These are phyloP conservation scores for Protomyctophum bolini DNA, from an alignment of 2,113 vertebrate species.

Conservation along the genomic window DNA sequence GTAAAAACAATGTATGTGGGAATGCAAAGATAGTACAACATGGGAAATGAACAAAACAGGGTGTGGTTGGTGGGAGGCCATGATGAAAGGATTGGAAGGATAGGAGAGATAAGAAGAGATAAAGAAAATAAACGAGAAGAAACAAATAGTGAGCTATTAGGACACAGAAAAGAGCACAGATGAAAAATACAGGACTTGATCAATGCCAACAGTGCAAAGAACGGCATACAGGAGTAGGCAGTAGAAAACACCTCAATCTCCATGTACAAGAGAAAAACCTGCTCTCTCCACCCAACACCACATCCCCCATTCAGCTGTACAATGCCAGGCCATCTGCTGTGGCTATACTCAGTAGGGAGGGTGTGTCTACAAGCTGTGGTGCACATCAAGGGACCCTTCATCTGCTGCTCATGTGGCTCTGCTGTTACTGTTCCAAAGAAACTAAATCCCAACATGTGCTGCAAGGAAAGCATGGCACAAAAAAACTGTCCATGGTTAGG, in stretches of 20 bases:
- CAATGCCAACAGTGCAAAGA: slow-evolving; percentile 5
- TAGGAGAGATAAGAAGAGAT: slow-evolving; percentile 44
- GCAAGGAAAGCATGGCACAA: slow-evolving; percentile 16
- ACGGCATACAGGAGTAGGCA: slow-evolving; percentile 5
- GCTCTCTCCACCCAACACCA: slow-evolving; percentile 28
- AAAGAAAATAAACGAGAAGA: slow-evolving; percentile 38
- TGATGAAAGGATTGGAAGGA: slow-evolving; percentile 50
- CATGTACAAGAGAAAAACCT: neutral
- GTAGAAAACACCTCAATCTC: slow-evolving; percentile 16
- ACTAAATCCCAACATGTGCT: slow-evolving; percentile 30
- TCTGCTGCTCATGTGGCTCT: slow-evolving; percentile 37
- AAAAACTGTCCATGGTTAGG: too few relatives aligned
- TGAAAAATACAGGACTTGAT: slow-evolving; percentile 33
- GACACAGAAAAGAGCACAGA: slow-evolving; percentile 28
- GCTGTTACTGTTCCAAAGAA: slow-evolving; percentile 24
- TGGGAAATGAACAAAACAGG: slow-evolving; percentile 39
- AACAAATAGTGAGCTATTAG: slow-evolving; percentile 38
- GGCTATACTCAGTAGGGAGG: slow-evolving; percentile 45
- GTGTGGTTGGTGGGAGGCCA: slow-evolving; percentile 37
- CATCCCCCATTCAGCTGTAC: slow-evolving; percentile 37
- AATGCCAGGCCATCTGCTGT: slow-evolving; percentile 62
- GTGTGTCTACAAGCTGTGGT: slow-evolving; percentile 53
- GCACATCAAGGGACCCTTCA: slow-evolving; percentile 46
- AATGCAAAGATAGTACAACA: slow-evolving; percentile 14
- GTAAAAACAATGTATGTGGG: slow-evolving; percentile 17